A percentile compares a stretch with the other conserved stretches of the same genome.
phyloP scores from a whole-genome alignment of 2,888 invertebrate genomes.

The Pelosia muscerda region DNA sequence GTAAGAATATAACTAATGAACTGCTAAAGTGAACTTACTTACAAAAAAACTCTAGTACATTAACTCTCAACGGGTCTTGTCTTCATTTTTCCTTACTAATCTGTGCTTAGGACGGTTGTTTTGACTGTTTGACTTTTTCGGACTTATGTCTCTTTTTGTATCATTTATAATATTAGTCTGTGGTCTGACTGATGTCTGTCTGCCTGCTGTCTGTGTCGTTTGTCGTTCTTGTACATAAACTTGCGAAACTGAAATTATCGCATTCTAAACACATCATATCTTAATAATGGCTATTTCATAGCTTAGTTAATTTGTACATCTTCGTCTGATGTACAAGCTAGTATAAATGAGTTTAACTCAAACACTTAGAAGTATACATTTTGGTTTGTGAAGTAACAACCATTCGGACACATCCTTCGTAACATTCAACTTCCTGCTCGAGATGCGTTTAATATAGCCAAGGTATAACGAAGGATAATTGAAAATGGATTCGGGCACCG shows the following conservation, averaged over 20 bases:
- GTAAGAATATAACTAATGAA: no score
- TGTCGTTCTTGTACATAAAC: conserved; percentile 19
- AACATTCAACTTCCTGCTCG: conserved; percentile 71
- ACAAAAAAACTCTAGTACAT: no score
- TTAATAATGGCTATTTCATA: conserved; percentile 4
- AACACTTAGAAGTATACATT: conserved; percentile 25
- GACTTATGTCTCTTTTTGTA: no score
- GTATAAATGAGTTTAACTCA: conserved; percentile 20
- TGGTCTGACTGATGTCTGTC: conserved; percentile 9
- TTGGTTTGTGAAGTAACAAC: conserved; percentile 41
- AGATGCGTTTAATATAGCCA: conserved; percentile 69
- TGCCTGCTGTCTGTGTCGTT: conserved; percentile 7
- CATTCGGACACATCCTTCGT: conserved; percentile 42
- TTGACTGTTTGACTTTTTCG: no score
- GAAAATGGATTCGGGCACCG: conserved; percentile 86
- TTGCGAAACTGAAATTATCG: conserved; percentile 28
- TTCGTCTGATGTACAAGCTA: conserved; percentile 6
- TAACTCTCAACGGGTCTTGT: no score
- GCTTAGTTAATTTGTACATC: conserved; percentile 7
- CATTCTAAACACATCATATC: conserved; percentile 12
- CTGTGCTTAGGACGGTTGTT: no score
- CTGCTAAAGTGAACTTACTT: no score
- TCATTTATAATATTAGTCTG: no score
- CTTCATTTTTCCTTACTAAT: no score
- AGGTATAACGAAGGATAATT: conserved; percentile 43